Base-by-base conservation (phyloP, 2,888 invertebrate species). In the Protula sp. region DNA sequence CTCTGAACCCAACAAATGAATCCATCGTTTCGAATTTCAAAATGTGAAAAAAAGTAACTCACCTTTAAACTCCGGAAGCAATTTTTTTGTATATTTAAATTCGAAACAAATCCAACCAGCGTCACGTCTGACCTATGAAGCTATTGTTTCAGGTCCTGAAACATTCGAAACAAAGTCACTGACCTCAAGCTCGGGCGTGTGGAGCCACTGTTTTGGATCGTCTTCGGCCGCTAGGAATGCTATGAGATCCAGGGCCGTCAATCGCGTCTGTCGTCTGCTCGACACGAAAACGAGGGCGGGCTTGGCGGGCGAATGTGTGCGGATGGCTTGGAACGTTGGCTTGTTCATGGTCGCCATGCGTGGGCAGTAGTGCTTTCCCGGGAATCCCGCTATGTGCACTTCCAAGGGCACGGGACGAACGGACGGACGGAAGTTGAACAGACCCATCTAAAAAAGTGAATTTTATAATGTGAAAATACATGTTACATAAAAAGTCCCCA, bases 281-380 rank as follows among this genome's bases (percentile, higher is more conserved):
- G 99, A 94, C 0, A 99, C 99, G 71, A 82, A 82, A 2, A 99
- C 89, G 45, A 99, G 86, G 0, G 90, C 86, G 0, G 99, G 98
- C 73, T 97, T 94, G 57, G 85, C 82, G 0, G 94, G 92, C 0
- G 98, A 94, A 80, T 98, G 92, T 57, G 91, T 89, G 52, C 89
- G 87, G 65, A 99, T 95, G 0, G 97, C 85, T 84, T 94, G 92
- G 84, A 91, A 99, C 0, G 94, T 90, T 0, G 99, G 98, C 74
- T 94, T 91, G 83, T 99, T 99, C 99, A 99, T 99, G 0, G 95
- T 91, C 64, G 95, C 90, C 99, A 99, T 99, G 54, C 99, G 87
- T 0, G 99, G 99, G 74, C 99, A 99, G 83, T 99, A 99, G 81
- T 99, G 94, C 67, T 97, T 92, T 2, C 95, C 99, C 0, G 95